A percentile compares a stretch with the other conserved stretches of the same genome.
Evolutionary conservation across 2,113 vertebrate genomes (phyloP).

Genomic region (Perca schrenkii): DNA sequence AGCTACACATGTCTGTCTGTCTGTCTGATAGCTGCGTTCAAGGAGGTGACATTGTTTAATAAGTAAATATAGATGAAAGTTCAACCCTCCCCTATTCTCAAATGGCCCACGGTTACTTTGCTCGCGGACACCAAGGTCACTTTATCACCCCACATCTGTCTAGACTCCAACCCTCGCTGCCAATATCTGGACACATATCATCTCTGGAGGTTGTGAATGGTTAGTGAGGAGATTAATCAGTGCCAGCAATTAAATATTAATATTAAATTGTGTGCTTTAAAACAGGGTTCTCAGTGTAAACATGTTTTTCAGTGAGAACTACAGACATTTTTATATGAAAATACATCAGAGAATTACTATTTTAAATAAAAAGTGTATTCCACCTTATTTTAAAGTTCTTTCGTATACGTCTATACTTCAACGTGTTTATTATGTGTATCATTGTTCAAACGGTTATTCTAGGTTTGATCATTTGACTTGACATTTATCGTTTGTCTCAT

Average conservation of each 20-base stretch:
- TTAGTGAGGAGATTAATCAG: not conserved
- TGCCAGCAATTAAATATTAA: not conserved
- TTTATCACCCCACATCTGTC: conserved; percentile 54
- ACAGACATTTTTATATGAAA: not conserved
- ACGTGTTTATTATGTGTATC: not conserved
- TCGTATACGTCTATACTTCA: not conserved
- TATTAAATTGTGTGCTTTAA: not conserved
- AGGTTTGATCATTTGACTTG: too few relatives aligned
- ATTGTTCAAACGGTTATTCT: not conserved
- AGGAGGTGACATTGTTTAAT: conserved; percentile 24
- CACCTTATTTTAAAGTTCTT: not conserved
- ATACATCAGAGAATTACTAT: not conserved
- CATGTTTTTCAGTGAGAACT: too few relatives aligned
- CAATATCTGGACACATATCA: not conserved
- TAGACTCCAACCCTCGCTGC: not conserved
- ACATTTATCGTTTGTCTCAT: not conserved
- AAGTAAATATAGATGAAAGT: conserved; percentile 66
- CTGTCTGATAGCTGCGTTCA: not conserved
- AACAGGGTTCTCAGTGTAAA: not conserved
- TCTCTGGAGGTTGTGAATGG: conserved; percentile 13
- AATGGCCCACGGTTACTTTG: conserved; percentile 51
- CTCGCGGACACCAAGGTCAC: conserved; percentile 27
- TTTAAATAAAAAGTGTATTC: not conserved
- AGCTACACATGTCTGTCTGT: not conserved
- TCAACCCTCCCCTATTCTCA: conserved; percentile 30